These are phyloP conservation scores for Rhopalosiphum nymphaeae DNA, from an alignment of 2,888 invertebrate species.

Conservation along the genomic window DNA sequence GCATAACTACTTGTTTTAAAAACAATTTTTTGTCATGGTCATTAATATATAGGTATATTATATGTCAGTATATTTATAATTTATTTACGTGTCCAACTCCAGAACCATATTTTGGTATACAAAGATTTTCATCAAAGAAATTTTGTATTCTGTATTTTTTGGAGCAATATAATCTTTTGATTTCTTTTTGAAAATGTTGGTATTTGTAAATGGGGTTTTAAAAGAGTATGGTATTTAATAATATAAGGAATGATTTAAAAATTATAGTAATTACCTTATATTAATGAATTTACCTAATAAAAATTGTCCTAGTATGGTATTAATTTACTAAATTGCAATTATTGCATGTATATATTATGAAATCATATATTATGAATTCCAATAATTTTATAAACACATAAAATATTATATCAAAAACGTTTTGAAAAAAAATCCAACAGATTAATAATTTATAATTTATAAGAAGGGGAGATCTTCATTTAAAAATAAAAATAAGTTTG, in stretches of 20 bases:
- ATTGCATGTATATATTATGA: neutral
- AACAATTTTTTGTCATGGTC: too few relatives aligned
- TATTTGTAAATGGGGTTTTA: neutral
- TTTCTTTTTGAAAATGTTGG: neutral
- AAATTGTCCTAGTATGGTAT: neutral
- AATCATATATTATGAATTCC: neutral
- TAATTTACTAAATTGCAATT: neutral
- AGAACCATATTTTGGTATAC: neutral
- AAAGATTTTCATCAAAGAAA: neutral
- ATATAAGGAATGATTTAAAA: neutral
- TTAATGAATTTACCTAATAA: neutral
- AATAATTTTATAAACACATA: neutral
- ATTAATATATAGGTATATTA: too few relatives aligned
- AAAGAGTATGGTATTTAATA: neutral
- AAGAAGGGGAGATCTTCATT: neutral
- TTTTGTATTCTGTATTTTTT: neutral
- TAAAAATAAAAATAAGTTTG: neutral
- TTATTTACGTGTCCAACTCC: neutral
- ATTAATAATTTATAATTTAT: neutral
- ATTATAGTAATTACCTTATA: neutral
- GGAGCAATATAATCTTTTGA: neutral
- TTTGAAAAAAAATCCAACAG: neutral
- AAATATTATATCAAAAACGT: neutral
- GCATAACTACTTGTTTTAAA: neutral
- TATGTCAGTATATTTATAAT: neutral